Base-by-base conservation (phyloP, 2,113 vertebrate species). In the Macrotis lagotis region DNA sequence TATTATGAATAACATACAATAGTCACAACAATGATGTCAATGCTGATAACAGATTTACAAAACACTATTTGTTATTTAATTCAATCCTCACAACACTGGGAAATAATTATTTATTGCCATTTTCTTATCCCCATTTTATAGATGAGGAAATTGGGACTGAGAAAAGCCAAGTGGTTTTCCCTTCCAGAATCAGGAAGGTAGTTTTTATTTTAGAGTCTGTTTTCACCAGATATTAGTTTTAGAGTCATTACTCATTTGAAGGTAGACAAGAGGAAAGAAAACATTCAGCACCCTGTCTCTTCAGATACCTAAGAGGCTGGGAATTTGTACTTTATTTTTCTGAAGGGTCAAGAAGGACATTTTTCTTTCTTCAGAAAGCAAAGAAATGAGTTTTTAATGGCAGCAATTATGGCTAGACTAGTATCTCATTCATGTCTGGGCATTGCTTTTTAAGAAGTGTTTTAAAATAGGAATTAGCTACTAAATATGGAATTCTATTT, bases 311-410 rank as follows among this genome's bases (percentile, higher is more conserved):
- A 52, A 89, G 66, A 83, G n/a, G n/a, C 37, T 88, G 52, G 0
- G 88, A 93, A 92, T 22, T 90, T 90, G 2, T 59, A 31, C 88
- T 94, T 94, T 59, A 92, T 92, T 91, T 89, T 59, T 96, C 48
- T 94, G 90, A 88, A 48, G 26, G 94, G 95, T 95, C 48, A 95
- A 92, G 51, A 91, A 12, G 92, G 90, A 90, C 49, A 95, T 0
- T 22, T 44, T 11, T 92, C 95, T 93, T 25, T 95, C n/a, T 96
- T 89, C 91, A 96, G 74, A 51, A 93, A 94, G 48, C 89, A 93
- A 25, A 31, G 95, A 59, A 96, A 92, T 14, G 28, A 26, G 26
- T 24, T 24, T 9, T 95, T 47, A 83, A 0, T 53, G 49, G 59
- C 53, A 96, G n/a, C 96, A 51, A 47, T 11, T 55, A 48, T 88